These are phyloP conservation scores for Bolinopsis microptera DNA, from an alignment of 37 sponge, comb jelly and placozoan species.

Conservation along the genomic window DNA sequence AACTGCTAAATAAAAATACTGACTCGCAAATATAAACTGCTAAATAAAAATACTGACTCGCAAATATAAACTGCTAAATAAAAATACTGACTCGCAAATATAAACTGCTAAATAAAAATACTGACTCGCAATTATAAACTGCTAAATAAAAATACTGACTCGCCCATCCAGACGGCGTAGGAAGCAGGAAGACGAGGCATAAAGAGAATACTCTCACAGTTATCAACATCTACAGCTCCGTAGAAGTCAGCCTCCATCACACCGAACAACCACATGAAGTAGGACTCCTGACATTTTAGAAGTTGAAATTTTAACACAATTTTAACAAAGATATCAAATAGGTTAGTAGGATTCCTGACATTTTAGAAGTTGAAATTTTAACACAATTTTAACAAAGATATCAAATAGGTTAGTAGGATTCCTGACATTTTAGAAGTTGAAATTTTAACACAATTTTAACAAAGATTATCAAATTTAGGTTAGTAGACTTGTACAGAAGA, in stretches of 20 bases:
- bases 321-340: neutral
- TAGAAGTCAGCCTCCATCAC: constrained; percentile 92
- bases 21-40: too few species aligned
- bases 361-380: neutral
- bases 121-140: too few species aligned
- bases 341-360: constrained; percentile 88
- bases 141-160: too few species aligned
- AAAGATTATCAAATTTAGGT: neutral
- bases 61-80: too few species aligned
- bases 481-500: constrained; percentile 76
- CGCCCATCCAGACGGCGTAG: constrained; percentile 98
- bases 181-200: constrained; percentile 84
- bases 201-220: constrained; percentile 76
- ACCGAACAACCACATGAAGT: constrained; percentile 98
- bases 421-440: constrained; percentile 76
- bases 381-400: neutral
- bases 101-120: too few species aligned
- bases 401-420: constrained; percentile 83
- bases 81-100: too few species aligned
- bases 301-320: neutral
- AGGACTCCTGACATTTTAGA: constrained; percentile 86
- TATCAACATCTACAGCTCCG: constrained; percentile 89
- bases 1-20: too few species aligned
- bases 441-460: neutral
- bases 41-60: too few species aligned